phyloP scores from a whole-genome alignment of 2,113 vertebrate genomes.

The Electrona antarctica region DNA sequence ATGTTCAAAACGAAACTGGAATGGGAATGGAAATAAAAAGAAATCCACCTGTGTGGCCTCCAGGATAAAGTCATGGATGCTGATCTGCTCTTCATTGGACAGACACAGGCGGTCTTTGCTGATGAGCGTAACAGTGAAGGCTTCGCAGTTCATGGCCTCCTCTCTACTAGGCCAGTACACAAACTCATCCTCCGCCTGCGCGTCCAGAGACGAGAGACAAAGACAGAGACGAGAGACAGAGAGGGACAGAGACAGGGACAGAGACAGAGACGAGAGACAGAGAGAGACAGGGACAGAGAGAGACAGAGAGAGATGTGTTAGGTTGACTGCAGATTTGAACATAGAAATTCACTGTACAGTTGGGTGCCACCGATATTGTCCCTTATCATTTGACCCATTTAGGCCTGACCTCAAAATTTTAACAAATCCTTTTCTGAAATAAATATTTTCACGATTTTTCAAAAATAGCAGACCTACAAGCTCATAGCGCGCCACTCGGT shows the following conservation, averaged over 20 bases:
- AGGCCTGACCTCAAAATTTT: too few species aligned
- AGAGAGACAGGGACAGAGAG: neutral
- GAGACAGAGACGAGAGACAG: neutral
- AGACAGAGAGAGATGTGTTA: neutral
- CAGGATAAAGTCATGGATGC: slow-evolving; percentile 95
- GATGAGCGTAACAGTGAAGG: slow-evolving; percentile 95
- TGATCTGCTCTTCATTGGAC: slow-evolving; percentile 93
- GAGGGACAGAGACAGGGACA: neutral
- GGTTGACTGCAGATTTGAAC: too few species aligned
- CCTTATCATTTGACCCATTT: too few species aligned
- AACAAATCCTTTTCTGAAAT: too few species aligned
- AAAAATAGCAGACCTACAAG: too few species aligned
- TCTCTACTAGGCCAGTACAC: slow-evolving; percentile 95
- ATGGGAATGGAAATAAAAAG: too few species aligned
- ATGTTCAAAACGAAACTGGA: too few species aligned
- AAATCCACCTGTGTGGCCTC: slow-evolving; percentile 90
- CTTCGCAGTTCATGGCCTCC: slow-evolving; percentile 97
- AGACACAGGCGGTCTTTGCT: slow-evolving; percentile 94
- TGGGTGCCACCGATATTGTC: too few species aligned
- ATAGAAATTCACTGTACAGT: too few species aligned
- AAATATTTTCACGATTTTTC: too few species aligned
- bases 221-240: neutral
- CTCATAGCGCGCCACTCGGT: too few species aligned
- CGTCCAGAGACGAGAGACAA: slow-evolving; percentile 4
- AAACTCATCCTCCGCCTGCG: slow-evolving; percentile 94